A percentile compares a stretch with the other conserved stretches of the same genome.
These are phyloP conservation scores for Lepilemur septentrionalis DNA, from an alignment of 2,797 vertebrate genomes.

Conservation along the genomic window DNA sequence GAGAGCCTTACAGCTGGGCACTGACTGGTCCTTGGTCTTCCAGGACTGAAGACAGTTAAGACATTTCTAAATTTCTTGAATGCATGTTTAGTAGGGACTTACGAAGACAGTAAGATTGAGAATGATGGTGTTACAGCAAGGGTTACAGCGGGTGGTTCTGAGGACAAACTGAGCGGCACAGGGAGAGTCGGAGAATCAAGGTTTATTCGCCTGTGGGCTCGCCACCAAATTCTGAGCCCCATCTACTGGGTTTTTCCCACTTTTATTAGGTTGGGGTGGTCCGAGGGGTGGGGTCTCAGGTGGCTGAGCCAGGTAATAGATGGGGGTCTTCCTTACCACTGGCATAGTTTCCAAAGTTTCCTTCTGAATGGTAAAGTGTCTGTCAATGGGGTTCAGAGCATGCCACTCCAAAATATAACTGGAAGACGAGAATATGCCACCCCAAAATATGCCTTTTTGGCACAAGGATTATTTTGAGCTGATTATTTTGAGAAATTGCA, in stretches of 20 bases:
- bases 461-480: not conserved
- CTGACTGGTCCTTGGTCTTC: not conserved
- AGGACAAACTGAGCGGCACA: too few species aligned
- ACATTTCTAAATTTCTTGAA: constrained; percentile 1
- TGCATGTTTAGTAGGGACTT: not conserved
- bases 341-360: not conserved
- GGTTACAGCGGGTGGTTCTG: fast-evolving
- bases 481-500: not conserved
- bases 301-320: too few species aligned
- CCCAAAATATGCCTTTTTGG: not conserved
- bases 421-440: not conserved
- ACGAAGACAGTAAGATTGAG: not conserved
- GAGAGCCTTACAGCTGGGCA: not conserved
- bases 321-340: too few species aligned
- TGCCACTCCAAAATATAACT: not conserved
- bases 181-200: too few species aligned
- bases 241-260: too few species aligned
- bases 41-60: not conserved
- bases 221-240: too few species aligned
- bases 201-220: too few species aligned
- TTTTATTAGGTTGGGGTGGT: too few species aligned
- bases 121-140: not conserved
- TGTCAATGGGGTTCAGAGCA: not conserved
- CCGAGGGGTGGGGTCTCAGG: too few species aligned
- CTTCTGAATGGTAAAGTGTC: not conserved